Conservation (phyloP, 2,797 vertebrate genomes). For the Sebastes flavidus region DNA sequence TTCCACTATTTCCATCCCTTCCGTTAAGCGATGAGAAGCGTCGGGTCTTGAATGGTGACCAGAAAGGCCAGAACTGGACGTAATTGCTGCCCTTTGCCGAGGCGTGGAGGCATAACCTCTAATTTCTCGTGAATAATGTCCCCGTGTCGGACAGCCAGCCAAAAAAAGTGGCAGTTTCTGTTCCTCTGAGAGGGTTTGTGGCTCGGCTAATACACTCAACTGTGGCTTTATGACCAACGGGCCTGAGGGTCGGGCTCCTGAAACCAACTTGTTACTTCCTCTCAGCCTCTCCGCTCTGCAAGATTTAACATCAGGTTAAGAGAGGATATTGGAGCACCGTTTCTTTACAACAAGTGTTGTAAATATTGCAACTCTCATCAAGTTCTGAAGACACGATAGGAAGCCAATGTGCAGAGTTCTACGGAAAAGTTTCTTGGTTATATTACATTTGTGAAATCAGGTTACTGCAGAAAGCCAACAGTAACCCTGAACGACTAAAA, state of each 20-base stretch:
- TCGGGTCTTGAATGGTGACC: constrained; percentile 57
- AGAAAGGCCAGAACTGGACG: constrained; percentile 56
- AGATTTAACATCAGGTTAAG: constrained; percentile 30
- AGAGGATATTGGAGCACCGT: not conserved
- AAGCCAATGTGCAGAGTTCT: not conserved
- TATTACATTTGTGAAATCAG: not conserved
- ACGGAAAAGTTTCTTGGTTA: not conserved
- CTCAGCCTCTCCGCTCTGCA: constrained; percentile 9
- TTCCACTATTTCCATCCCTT: constrained; percentile 57
- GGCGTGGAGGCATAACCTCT: constrained; percentile 75
- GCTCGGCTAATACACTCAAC: constrained; percentile 74
- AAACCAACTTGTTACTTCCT: constrained; percentile 49
- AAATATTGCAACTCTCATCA: not conserved
- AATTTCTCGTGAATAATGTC: constrained; percentile 81
- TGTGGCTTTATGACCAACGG: constrained; percentile 72
- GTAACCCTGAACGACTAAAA: not conserved
- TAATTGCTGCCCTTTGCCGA: constrained; percentile 75
- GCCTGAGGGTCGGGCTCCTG: constrained; percentile 45
- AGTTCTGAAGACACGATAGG: not conserved
- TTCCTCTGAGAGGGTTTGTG: constrained; percentile 74
- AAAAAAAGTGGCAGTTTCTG: constrained; percentile 76
- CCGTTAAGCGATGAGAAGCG: constrained; percentile 52
- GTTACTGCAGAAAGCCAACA: not conserved
- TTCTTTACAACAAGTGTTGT: constrained; percentile 2
- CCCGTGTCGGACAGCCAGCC: constrained; percentile 58